Conservation (phyloP, 2,888 invertebrate species). For the Hirtodrosophila trivittata region DNA sequence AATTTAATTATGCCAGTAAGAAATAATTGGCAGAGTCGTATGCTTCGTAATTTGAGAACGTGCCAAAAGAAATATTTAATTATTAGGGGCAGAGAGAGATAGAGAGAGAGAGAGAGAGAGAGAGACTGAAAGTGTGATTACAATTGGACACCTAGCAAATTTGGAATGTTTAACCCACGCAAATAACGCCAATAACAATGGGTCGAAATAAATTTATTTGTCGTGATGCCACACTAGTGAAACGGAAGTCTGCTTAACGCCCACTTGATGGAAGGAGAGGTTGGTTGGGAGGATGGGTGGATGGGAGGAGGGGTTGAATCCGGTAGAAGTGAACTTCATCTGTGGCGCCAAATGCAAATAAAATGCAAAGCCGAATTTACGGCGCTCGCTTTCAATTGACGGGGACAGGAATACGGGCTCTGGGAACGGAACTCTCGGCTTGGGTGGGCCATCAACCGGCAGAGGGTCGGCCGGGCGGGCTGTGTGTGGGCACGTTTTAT, state of each 20-base stretch:
- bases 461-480: constrained; percentile 1
- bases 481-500: constrained; percentile 55
- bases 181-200: constrained; percentile 53
- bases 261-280: background rate
- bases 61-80: background rate
- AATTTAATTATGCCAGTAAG: too few relatives aligned
- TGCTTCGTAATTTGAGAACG: too few relatives aligned
- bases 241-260: constrained; percentile 31
- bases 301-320: constrained; percentile 10
- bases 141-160: constrained; percentile 41
- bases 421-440: constrained; percentile 24
- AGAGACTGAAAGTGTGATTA: constrained; percentile 16
- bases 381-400: constrained; percentile 62
- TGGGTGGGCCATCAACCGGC: background rate
- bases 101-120: too few relatives aligned
- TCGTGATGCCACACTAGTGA: constrained; percentile 43
- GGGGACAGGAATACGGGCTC: constrained; percentile 10
- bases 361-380: constrained; percentile 72
- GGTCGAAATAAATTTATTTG: constrained; percentile 51
- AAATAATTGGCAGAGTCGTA: too few relatives aligned
- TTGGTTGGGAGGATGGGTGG: background rate
- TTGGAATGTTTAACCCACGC: constrained; percentile 48
- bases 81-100: constrained; percentile 4
- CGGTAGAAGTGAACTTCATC: constrained; percentile 42
- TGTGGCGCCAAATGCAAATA: constrained; percentile 65